Conservation (phyloP, 64 coral and sea anemone species). For the Porites australiensis region DNA sequence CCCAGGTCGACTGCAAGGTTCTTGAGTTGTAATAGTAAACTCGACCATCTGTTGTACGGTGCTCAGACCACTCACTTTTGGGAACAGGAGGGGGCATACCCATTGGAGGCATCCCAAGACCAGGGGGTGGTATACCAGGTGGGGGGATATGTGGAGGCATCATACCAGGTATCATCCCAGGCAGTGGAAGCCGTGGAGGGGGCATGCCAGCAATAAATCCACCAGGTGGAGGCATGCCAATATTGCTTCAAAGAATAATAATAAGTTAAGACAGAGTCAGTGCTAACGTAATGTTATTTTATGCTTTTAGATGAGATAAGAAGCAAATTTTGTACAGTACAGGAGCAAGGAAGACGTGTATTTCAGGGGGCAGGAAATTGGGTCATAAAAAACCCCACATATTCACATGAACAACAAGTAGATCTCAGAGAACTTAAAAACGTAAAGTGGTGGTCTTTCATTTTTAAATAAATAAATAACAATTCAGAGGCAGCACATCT, state of each 20-base stretch:
- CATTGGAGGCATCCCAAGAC: conserved; percentile 33
- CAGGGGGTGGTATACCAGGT: conserved; percentile 42
- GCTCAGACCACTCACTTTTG: conserved; percentile 77
- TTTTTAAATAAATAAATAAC: too few species aligned
- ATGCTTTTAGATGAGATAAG: too few species aligned
- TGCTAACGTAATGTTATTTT: neutral
- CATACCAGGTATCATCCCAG: conserved; percentile 61
- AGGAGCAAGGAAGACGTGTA: too few species aligned
- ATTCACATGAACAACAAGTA: too few species aligned
- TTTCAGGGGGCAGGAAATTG: too few species aligned
- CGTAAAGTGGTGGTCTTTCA: too few species aligned
- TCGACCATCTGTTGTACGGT: conserved; percentile 70
- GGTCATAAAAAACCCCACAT: too few species aligned
- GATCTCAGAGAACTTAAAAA: too few species aligned
- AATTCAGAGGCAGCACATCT: too few species aligned
- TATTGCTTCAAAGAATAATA: neutral
- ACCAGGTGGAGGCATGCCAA: conserved; percentile 28
- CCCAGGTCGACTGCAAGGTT: conserved; percentile 80
- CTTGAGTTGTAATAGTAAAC: conserved; percentile 84
- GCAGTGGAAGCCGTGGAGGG: conserved; percentile 52
- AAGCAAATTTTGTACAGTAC: too few species aligned
- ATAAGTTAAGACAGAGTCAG: neutral
- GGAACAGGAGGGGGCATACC: neutral
- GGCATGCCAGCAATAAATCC: conserved; percentile 14
- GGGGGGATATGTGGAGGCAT: conserved; percentile 23